Conservation (phyloP, 2,888 invertebrate species). For the Andrena praecox region DNA sequence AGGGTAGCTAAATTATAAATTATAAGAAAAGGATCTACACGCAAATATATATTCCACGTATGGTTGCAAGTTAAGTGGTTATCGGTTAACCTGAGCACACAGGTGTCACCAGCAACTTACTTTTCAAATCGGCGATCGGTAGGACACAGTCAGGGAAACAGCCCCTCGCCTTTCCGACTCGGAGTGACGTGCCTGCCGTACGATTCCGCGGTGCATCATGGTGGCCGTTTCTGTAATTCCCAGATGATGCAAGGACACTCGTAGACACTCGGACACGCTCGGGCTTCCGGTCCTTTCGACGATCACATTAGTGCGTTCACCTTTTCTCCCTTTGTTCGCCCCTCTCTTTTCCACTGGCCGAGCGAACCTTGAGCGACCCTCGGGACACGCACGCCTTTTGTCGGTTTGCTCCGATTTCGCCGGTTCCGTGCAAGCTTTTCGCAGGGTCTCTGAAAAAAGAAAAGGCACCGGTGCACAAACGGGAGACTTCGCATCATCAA, state of each 20-base stretch:
- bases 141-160: constrained; percentile 31
- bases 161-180: constrained; percentile 30
- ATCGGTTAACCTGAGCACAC: neutral
- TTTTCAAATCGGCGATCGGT: constrained; percentile 61
- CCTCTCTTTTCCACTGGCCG: neutral
- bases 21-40: too few species aligned
- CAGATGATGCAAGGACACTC: constrained; percentile 19
- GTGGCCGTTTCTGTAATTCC: constrained; percentile 30
- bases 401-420: neutral
- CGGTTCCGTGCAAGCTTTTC: constrained; percentile 1
- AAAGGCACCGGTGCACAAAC: constrained; percentile 26
- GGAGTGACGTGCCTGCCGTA: constrained; percentile 10
- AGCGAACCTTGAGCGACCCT: constrained; percentile 11
- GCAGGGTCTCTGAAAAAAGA: constrained; percentile 28
- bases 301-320: constrained; percentile 13
- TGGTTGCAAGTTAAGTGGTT: neutral
- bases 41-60: too few species aligned
- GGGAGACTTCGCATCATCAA: constrained; percentile 10
- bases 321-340: neutral
- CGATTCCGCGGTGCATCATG: constrained; percentile 32
- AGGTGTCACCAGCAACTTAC: constrained; percentile 29
- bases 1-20: too few species aligned
- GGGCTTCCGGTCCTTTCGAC: constrained; percentile 25
- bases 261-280: constrained; percentile 28
- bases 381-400: neutral